Evolutionary conservation across 2,888 invertebrate genomes (phyloP), one percentile per base, ranked within the genome.

Genomic region (Spodoptera picta): DNA sequence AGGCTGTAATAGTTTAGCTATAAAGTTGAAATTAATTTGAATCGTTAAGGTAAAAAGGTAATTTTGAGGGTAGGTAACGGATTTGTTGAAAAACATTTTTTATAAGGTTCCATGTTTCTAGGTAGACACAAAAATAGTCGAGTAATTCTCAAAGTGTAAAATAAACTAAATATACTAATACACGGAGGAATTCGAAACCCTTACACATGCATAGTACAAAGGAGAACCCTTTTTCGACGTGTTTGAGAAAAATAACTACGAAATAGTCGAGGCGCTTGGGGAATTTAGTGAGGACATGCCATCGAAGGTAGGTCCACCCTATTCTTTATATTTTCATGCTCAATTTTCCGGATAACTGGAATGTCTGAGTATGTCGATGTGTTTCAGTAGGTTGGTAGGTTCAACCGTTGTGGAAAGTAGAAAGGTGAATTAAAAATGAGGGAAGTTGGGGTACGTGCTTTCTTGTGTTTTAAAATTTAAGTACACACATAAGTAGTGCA

Each of bases 181-280:
- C 68, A 19, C 43, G n/a, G 41, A 64, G 59, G 71, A 71, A 71
- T 71, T 69, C 10, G 50, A 52, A 56, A 51, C 54, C 50, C 43
- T 68, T 57, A 42, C 46, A 23, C 43, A 11, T 52, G 31, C 11
- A 14, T 46, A 56, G 41, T 36, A 7, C 24, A 57, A 73, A 57
- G 50, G 56, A 49, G 12, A 7, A 45, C 41, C 71, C 66, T 62
- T 66, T 36, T 75, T 56, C 14, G 45, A 12, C 36, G 61, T 55
- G 57, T 70, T 61, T 65, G 52, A 36, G 52, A 75, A 51, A 76
- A 73, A 77, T 69, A 68, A 56, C 77, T 65, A 46, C 49, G 63
- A 69, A 71, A 73, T 69, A 45, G 53, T 44, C 23, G 41, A 47
- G 27, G 41, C 12, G 36, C 12, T 11, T 27, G 10, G 27, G 46